Percentiles rank a stretch among this genome's conserved stretches.
phyloP scores from a whole-genome alignment of 2,113 vertebrate genomes.

The Abramis brama region DNA sequence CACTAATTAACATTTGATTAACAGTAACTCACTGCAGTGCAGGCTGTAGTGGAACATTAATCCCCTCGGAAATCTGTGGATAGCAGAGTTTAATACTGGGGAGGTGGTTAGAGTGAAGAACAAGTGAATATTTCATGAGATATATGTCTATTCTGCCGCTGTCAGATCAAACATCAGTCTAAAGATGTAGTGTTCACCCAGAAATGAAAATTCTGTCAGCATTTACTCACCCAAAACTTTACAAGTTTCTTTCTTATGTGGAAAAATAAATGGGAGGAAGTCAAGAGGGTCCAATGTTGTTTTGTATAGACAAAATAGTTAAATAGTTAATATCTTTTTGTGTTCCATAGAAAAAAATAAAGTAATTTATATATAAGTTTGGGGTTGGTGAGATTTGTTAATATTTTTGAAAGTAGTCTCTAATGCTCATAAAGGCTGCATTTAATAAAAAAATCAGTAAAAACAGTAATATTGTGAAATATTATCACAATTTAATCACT shows the following conservation, averaged over 20 bases:
- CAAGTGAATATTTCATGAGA: neutral
- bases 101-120: neutral
- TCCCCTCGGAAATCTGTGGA: neutral
- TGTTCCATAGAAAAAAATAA: neutral
- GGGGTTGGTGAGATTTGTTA: neutral
- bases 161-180: neutral
- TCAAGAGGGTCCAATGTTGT: too few relatives aligned
- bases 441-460: neutral
- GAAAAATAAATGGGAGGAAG: neutral
- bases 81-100: neutral
- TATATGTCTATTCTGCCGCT: neutral
- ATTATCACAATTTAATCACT: neutral
- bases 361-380: neutral
- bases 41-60: slow-evolving; percentile 5
- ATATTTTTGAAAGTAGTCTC: neutral
- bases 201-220: neutral
- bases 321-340: too few relatives aligned
- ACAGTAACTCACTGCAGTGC: neutral
- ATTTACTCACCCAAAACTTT: neutral
- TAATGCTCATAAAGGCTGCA: neutral
- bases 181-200: neutral
- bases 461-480: neutral
- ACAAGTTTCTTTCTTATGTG: neutral
- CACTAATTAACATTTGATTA: slow-evolving; percentile 19
- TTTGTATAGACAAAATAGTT: too few relatives aligned